A percentile compares a stretch with the other conserved stretches of the same genome.
Conservation (phyloP, 2,113 vertebrate species). For the Balaeniceps rex region DNA sequence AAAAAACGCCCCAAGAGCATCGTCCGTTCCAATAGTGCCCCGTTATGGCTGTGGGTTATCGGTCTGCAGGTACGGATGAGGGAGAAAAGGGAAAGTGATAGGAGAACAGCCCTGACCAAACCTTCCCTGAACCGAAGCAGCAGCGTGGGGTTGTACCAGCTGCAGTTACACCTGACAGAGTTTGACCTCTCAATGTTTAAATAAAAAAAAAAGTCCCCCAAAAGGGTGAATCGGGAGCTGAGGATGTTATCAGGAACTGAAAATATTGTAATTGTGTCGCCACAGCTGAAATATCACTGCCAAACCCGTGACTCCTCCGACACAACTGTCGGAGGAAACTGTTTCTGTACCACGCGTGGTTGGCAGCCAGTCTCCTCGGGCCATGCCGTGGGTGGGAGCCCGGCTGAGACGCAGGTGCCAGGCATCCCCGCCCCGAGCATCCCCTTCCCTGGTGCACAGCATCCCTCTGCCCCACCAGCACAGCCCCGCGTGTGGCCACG, state of each 20-base stretch:
- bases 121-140: fast-evolving
- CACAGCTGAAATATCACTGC: neutral
- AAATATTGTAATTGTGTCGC: neutral
- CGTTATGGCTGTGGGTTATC: neutral
- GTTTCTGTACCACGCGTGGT: neutral
- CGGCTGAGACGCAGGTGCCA: neutral
- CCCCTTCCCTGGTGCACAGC: neutral
- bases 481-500: neutral
- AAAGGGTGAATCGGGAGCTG: neutral
- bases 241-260: neutral
- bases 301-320: neutral
- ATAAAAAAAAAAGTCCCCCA: neutral
- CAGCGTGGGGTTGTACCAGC: neutral
- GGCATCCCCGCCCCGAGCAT: neutral
- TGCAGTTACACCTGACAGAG: neutral
- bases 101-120: neutral
- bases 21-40: neutral
- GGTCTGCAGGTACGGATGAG: neutral
- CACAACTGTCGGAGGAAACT: neutral
- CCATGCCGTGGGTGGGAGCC: neutral
- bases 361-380: neutral
- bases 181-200: neutral
- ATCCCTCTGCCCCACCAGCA: neutral
- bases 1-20: neutral
- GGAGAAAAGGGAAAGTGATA: neutral